Conservation (phyloP, 2,888 invertebrate genomes). For the Tenthredo livida region DNA sequence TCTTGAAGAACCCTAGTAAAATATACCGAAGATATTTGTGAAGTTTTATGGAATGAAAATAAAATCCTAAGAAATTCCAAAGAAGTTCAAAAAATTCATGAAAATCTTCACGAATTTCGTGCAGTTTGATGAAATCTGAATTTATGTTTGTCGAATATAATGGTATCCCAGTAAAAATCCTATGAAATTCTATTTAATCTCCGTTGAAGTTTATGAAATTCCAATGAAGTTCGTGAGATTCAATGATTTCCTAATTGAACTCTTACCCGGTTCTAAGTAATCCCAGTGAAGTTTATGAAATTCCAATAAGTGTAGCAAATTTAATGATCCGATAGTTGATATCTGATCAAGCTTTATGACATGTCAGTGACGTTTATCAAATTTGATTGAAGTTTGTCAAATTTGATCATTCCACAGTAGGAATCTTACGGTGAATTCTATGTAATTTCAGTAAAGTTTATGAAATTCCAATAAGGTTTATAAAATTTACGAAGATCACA, state of each 20-base stretch:
- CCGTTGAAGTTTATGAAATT: neutral
- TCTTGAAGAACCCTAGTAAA: no score
- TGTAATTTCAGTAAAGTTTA: no score
- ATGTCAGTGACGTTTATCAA: neutral
- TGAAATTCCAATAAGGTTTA: neutral
- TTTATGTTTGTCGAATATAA: neutral
- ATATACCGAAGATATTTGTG: neutral
- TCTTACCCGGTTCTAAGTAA: no score
- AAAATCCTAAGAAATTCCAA: neutral
- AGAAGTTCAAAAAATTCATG: neutral
- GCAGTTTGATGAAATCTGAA: neutral
- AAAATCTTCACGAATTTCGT: no score
- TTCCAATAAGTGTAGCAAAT: no score
- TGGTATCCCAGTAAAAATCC: neutral
- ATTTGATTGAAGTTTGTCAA: neutral
- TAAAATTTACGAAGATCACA: neutral
- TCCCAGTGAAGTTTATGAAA: neutral
- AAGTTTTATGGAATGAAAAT: neutral
- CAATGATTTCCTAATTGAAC: neutral
- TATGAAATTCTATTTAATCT: neutral
- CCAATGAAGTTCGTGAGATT: neutral
- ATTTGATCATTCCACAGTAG: neutral
- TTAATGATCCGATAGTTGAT: neutral
- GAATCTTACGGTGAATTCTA: no score
- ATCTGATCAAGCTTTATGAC: neutral